These are phyloP conservation scores for Lophura nycthemera DNA, from an alignment of 2,113 vertebrate species.

Conservation along the genomic window DNA sequence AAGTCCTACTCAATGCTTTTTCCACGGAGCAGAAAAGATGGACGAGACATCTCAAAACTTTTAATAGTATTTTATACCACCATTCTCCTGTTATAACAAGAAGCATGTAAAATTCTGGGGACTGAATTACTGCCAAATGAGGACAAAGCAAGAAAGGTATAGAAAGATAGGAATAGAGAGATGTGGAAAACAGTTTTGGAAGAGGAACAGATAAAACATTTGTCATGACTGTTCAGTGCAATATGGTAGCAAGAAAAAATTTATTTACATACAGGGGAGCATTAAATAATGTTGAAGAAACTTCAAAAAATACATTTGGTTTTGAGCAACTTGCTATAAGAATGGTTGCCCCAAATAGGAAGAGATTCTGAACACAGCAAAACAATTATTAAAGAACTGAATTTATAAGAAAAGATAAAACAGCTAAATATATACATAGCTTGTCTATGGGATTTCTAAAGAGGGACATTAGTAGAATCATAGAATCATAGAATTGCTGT, in stretches of 20 bases:
- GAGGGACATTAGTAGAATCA: not conserved
- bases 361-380: not conserved
- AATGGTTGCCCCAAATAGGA: constrained; percentile 10
- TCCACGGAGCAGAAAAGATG: not conserved
- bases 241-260: not conserved
- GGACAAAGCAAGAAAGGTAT: not conserved
- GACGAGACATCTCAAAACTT: not conserved
- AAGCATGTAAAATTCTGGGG: not conserved
- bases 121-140: not conserved
- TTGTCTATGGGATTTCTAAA: constrained; percentile 26
- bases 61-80: not conserved
- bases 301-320: not conserved
- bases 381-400: constrained; percentile 25
- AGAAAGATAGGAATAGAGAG: not conserved
- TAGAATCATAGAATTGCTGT: not conserved
- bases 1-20: not conserved
- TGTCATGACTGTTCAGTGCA: not conserved
- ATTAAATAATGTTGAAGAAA: not conserved
- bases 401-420: constrained; percentile 51
- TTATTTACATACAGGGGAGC: not conserved
- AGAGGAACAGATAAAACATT: not conserved
- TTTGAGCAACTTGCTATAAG: not conserved
- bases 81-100: not conserved
- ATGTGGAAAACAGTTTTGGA: not conserved
- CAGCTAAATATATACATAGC: constrained; percentile 29